A percentile compares a stretch with the other conserved stretches of the same genome.
Evolutionary conservation across 2,888 invertebrate species (phyloP).

Genomic region (Allolobophora icterica): DNA sequence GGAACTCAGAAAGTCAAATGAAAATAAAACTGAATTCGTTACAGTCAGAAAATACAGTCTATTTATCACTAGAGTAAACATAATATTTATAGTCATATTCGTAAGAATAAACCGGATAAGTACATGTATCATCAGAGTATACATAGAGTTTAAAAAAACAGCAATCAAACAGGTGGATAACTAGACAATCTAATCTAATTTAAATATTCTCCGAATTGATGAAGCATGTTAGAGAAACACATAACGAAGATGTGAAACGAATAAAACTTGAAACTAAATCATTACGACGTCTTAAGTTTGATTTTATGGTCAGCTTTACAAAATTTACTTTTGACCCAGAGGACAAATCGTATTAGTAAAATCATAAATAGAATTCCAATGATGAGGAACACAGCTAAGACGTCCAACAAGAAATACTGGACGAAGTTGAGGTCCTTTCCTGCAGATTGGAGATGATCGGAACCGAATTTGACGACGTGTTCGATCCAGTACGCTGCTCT

Average conservation of each 20-base stretch:
- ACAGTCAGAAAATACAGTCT: no score
- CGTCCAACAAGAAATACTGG: slow-evolving; percentile 2
- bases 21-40: no score
- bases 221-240: no score
- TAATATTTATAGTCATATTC: no score
- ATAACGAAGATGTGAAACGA: background rate
- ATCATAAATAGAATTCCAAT: background rate
- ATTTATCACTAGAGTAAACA: no score
- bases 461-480: slow-evolving; percentile 17
- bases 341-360: background rate
- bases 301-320: background rate
- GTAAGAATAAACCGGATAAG: no score
- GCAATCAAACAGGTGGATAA: no score
- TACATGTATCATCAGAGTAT: no score
- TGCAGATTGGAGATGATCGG: background rate
- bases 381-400: background rate
- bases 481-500: background rate
- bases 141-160: no score
- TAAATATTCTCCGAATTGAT: no score
- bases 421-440: background rate
- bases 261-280: background rate
- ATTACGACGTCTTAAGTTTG: background rate
- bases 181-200: no score
- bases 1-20: no score
- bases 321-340: background rate